Conservation (phyloP, 2,888 invertebrate genomes). For the Cordilura impudica region DNA sequence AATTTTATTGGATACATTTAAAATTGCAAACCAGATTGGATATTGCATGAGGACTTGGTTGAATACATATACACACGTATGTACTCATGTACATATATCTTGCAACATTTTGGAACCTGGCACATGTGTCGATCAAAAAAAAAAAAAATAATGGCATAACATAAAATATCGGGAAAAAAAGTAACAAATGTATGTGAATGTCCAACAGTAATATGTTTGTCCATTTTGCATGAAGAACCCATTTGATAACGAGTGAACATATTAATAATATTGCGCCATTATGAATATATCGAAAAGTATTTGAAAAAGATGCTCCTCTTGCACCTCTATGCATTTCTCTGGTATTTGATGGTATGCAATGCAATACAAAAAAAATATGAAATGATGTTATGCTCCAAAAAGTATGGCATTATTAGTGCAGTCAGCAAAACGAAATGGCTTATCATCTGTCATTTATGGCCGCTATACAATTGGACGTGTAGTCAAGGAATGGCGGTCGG, state of each 20-base stretch:
- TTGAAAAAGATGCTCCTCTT: not conserved
- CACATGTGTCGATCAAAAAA: conserved; percentile 61
- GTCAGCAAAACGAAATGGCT: conserved; percentile 55
- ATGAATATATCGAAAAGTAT: conserved; percentile 19
- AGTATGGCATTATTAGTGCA: conserved; percentile 67
- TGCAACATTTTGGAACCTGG: conserved; percentile 41
- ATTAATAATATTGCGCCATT: conserved; percentile 73
- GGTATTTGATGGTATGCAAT: conserved; percentile 12
- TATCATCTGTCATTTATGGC: conserved; percentile 65
- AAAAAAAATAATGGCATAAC: not conserved
- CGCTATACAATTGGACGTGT: conserved; percentile 58
- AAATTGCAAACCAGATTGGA: conserved; percentile 60
- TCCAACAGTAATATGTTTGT: conserved; percentile 66
- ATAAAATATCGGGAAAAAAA: conserved; percentile 20
- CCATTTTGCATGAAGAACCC: conserved; percentile 73
- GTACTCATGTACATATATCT: not conserved
- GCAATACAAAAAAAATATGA: not conserved
- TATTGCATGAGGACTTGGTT: conserved; percentile 50
- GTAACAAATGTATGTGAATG: conserved; percentile 50
- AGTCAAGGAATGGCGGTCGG: conserved; percentile 31
- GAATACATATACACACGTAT: not conserved
- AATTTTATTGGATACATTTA: conserved; percentile 61
- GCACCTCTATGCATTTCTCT: not conserved
- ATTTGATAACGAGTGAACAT: conserved; percentile 76
- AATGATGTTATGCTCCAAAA: conserved; percentile 51